Base-by-base conservation (phyloP, 2,113 vertebrate species). In the Phocoena phocoena region DNA sequence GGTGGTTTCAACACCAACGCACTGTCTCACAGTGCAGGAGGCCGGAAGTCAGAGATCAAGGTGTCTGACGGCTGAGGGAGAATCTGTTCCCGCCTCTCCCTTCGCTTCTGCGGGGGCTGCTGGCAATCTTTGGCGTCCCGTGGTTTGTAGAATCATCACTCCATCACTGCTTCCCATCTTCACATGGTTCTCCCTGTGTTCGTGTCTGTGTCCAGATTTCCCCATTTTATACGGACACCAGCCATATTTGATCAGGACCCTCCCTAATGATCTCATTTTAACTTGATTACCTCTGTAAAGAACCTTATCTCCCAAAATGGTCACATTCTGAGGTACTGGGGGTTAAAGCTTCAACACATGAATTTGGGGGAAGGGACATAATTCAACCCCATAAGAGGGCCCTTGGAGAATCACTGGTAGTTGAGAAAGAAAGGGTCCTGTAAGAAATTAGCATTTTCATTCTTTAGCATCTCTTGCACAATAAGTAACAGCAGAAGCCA, bases 401-500 rank as follows among this genome's bases (percentile, higher is more conserved):
- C n/a, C 33, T 21, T 25, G 25, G 47, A 90, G 68, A 92, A 50
- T 47, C 44, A 68, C n/a, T 36, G 28, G 80, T 33, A 11, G 4
- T 0, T 73, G 68, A 63, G 80, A 93, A 83, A 41, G 65, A 23
- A 76, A 79, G 36, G 50, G 13, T 1, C 25, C 38, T 12, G 20
- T 14, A 71, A 50, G 26, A 96, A 95, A 91, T 13, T 23, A 74
- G 53, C 73, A 92, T 90, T 89, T 95, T 44, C 68, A 77, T 85
- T 97, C 92, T 88, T 80, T 60, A 76, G 77, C 74, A 60, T 90
- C 71, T 94, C 79, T 95, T 90, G 84, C 77, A 89, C 44, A 88
- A 28, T 23, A 84, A 90, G 36, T 74, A 91, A 93, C 86, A 60
- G 67, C 20, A 58, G 81, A 97, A 81, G 63, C 44, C 82, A 83